Evolutionary conservation across 1,140 invertebrate species (phyloP), one percentile per base, ranked within the genome.

Genomic region (Scaptodrosophila lebanonensis): DNA sequence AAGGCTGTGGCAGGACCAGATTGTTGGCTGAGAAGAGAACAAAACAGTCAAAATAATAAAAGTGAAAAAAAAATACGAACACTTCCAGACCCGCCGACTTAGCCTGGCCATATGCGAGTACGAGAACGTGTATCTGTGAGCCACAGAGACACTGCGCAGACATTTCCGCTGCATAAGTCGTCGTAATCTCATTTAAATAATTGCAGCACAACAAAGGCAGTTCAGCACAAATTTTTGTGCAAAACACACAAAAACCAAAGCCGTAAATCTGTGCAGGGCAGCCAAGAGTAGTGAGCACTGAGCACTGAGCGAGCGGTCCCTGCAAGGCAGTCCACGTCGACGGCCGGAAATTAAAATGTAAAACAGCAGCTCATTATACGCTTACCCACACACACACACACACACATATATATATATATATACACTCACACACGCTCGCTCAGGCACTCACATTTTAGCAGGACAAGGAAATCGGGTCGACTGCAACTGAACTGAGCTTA

Each of bases 101-200:
- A 13, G 32, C 12, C 32, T 4, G 9, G 12, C 3, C 8, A 33
- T 33, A 33, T 8, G 3, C 9, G 12, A n/a, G 32, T 33, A 33
- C 12, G 12, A n/a, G 8, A 33, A 11, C 8, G 12, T n/a, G 12
- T 8, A n/a, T 11, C 3, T 9, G 5, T 33, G 8, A 5, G 25
- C 27, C 57, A 39, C 33, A 66, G 39, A 53, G 30, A 77, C 53
- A 48, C 54, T 47, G 43, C 59, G 25, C 50, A 44, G 54, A 54
- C 65, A 79, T 83, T 79, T 82, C 75, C 75, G 69, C 66, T 70
- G 62, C 35, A 43, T 83, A 79, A 83, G 75, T 70, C 75, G 22
- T 75, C 42, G 76, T 82, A 75, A 82, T 83, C 75, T 67, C 70
- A 83, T 82, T 82, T 82, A 83, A 82, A 82, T 82, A 82, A 82